A percentile compares a stretch with the other conserved stretches of the same genome.
Evolutionary conservation across 2,797 vertebrate genomes (phyloP).

Genomic region (Sebastes hubbsi): DNA sequence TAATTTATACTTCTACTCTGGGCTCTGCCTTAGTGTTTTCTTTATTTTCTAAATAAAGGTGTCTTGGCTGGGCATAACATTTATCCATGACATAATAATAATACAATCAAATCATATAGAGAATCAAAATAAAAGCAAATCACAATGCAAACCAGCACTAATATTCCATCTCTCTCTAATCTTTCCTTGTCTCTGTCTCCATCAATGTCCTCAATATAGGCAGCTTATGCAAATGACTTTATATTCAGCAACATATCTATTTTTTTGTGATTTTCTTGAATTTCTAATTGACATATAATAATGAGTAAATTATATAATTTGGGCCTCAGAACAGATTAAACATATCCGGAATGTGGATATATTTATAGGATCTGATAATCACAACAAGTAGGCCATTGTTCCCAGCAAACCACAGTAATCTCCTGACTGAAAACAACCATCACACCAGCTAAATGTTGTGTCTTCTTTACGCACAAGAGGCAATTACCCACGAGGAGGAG

Average conservation of each 20-base stretch:
- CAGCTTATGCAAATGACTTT: background rate
- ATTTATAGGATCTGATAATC: constrained; percentile 52
- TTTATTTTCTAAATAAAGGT: too few relatives aligned
- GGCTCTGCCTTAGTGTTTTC: too few relatives aligned
- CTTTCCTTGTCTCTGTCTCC: background rate
- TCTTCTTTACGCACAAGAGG: constrained; percentile 48
- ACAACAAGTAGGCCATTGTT: constrained; percentile 70
- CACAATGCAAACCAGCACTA: background rate
- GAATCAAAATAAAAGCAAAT: background rate
- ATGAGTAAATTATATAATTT: background rate
- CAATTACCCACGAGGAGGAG: constrained; percentile 21
- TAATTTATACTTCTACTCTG: too few relatives aligned
- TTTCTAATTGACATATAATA: background rate
- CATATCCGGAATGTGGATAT: constrained; percentile 25
- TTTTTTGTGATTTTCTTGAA: background rate
- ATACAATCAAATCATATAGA: background rate
- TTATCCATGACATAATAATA: too few relatives aligned
- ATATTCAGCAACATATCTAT: background rate
- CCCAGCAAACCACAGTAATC: constrained; percentile 53
- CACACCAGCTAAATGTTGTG: constrained; percentile 20
- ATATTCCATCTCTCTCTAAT: background rate
- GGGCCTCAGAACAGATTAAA: constrained; percentile 26
- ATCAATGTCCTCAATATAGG: background rate
- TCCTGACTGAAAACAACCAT: constrained; percentile 52
- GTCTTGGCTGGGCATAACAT: too few relatives aligned